These are phyloP conservation scores for Melanogrammus aeglefinus DNA, from an alignment of 2,797 vertebrate species.

Conservation along the genomic window DNA sequence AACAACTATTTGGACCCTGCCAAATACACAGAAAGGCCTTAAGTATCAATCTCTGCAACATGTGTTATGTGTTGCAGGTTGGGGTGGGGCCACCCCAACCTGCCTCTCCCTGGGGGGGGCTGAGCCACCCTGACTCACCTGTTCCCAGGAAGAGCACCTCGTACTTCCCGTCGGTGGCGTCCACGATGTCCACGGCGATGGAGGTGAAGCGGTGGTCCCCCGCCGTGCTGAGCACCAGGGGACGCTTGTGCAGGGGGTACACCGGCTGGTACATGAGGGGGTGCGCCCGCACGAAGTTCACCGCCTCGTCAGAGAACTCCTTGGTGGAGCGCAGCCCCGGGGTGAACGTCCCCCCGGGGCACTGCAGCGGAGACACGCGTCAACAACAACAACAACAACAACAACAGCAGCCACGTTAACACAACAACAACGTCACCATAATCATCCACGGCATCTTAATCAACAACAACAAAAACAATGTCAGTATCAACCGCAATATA, in stretches of 20 bases:
- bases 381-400: neutral
- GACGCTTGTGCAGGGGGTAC: constrained; percentile 81
- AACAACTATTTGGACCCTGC: neutral
- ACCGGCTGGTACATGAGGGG: constrained; percentile 86
- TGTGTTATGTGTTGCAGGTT: too few relatives aligned
- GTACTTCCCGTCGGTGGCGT: constrained; percentile 85
- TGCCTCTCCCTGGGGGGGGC: too few relatives aligned
- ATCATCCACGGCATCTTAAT: neutral
- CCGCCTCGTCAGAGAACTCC: constrained; percentile 85
- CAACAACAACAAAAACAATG: neutral
- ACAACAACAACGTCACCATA: neutral
- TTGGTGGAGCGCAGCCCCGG: constrained; percentile 84
- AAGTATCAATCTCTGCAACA: too few relatives aligned
- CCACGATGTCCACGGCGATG: constrained; percentile 84
- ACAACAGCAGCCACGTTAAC: neutral
- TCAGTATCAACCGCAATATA: neutral
- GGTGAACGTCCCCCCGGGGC: constrained; percentile 86
- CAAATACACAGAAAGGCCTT: neutral
- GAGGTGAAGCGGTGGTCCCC: constrained; percentile 85
- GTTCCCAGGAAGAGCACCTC: constrained; percentile 88
- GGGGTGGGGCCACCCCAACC: too few relatives aligned
- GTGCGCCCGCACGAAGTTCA: constrained; percentile 86
- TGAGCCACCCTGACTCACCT: constrained; percentile 59
- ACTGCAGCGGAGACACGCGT: constrained; percentile 57
- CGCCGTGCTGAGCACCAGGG: constrained; percentile 83